These are phyloP conservation scores for Esox lucius DNA, from an alignment of 2,797 vertebrate genomes.

Conservation along the genomic window DNA sequence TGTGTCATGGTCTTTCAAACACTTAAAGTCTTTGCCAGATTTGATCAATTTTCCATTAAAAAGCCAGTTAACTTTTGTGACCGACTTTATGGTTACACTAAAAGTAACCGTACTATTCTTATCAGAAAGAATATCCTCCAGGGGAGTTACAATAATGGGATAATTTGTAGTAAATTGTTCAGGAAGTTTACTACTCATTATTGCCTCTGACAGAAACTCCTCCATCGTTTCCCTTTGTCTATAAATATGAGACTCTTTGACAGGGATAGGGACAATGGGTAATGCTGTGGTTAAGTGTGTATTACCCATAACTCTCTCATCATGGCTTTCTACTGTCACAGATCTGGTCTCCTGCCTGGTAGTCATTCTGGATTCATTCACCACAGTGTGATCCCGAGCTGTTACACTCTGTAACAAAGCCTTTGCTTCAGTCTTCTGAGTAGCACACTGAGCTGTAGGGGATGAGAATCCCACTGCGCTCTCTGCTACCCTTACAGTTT, in stretches of 20 bases:
- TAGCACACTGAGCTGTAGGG: slow-evolving; percentile 52
- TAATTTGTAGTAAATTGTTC: slow-evolving; percentile 42
- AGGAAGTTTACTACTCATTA: slow-evolving; percentile 50
- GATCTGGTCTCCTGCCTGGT: slow-evolving; percentile 50
- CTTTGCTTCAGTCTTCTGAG: slow-evolving; percentile 56
- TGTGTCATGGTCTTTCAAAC: slow-evolving; percentile 80
- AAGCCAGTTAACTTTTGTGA: slow-evolving; percentile 83
- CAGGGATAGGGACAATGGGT: slow-evolving; percentile 16
- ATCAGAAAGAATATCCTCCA: slow-evolving; percentile 71
- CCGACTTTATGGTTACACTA: slow-evolving; percentile 72
- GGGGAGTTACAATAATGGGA: slow-evolving; percentile 68
- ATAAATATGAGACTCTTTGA: slow-evolving; percentile 49
- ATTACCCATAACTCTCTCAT: slow-evolving; percentile 56
- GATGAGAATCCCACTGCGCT: slow-evolving; percentile 48
- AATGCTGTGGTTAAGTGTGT: slow-evolving; percentile 40
- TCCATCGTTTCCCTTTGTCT: slow-evolving; percentile 66
- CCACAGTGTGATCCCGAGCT: slow-evolving; percentile 43
- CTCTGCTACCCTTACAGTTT: slow-evolving; percentile 60
- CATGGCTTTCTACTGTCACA: slow-evolving; percentile 35
- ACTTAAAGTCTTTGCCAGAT: slow-evolving; percentile 90
- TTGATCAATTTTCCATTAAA: slow-evolving; percentile 79
- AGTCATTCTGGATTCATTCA: slow-evolving; percentile 56
- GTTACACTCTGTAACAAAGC: slow-evolving; percentile 52
- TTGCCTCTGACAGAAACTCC: slow-evolving; percentile 64
- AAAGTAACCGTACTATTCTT: slow-evolving; percentile 74